Percentiles rank a stretch among this genome's conserved stretches.
Evolutionary conservation across 2,888 invertebrate genomes (phyloP).

Genomic region (Epinotia bilunana): DNA sequence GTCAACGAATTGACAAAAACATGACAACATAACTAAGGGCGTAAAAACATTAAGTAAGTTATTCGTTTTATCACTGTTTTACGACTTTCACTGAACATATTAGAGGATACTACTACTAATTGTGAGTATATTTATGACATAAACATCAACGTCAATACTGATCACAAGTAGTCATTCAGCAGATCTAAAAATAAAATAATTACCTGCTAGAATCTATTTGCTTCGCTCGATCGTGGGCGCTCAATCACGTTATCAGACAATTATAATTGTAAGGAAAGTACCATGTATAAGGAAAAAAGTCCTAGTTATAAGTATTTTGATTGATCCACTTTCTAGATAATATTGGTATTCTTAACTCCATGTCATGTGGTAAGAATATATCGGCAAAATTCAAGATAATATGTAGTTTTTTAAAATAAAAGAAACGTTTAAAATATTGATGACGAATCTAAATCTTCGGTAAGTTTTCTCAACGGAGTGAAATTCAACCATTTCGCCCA

Average conservation of each 20-base stretch:
- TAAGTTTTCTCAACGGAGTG: not conserved
- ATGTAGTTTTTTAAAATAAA: not conserved
- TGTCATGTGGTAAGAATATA: not conserved
- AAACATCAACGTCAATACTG: not conserved
- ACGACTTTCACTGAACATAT: not conserved
- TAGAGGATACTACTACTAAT: too few relatives aligned
- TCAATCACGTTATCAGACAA: not conserved
- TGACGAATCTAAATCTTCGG: not conserved
- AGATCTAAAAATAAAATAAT: not conserved
- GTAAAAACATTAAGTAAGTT: not conserved
- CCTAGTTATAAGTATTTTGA: too few relatives aligned
- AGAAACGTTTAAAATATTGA: too few relatives aligned
- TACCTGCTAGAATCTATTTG: not conserved
- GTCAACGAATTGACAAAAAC: not conserved
- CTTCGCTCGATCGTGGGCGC: too few relatives aligned
- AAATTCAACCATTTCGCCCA: slow-evolving; percentile 7
- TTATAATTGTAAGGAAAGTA: not conserved
- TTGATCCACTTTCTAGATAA: too few relatives aligned
- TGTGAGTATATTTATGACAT: too few relatives aligned
- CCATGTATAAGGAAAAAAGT: too few relatives aligned
- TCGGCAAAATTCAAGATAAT: not conserved
- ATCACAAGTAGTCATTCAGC: not conserved
- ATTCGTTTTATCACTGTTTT: not conserved
- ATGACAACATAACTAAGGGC: not conserved
- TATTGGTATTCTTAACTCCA: not conserved